A percentile compares a stretch with the other conserved stretches of the same genome.
Evolutionary conservation across 2,113 vertebrate genomes (phyloP).

Genomic region (Romanogobio albipinnatus): DNA sequence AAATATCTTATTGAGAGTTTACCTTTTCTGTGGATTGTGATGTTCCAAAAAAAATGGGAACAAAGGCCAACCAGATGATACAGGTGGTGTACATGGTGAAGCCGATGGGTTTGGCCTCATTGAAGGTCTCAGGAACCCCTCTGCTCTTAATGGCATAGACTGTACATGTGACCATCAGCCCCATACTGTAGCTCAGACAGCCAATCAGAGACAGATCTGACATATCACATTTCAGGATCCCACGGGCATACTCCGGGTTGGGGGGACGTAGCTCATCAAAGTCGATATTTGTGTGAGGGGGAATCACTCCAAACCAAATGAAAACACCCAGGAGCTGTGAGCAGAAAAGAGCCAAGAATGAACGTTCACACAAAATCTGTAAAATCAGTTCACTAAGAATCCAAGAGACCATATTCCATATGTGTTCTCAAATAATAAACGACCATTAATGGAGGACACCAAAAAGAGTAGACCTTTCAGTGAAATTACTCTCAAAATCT

Average conservation of each 20-base stretch:
- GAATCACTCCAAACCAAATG: constrained; percentile 84
- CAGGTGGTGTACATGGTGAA: constrained; percentile 92
- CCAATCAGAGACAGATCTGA: constrained; percentile 86
- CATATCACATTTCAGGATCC: constrained; percentile 91
- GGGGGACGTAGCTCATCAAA: constrained; percentile 87
- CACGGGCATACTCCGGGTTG: constrained; percentile 85
- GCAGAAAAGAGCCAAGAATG: neutral
- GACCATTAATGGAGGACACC: neutral
- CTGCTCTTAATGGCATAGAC: constrained; percentile 90
- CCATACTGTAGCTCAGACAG: constrained; percentile 87
- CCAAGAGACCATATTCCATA: neutral
- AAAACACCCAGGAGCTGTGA: constrained; percentile 77
- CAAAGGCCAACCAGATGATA: constrained; percentile 90
- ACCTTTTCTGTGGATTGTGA: constrained; percentile 89
- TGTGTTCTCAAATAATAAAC: neutral
- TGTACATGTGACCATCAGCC: constrained; percentile 89
- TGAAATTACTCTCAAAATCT: neutral
- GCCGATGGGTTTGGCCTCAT: constrained; percentile 90
- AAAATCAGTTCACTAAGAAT: neutral
- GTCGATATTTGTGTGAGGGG: constrained; percentile 85
- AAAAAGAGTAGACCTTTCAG: constrained; percentile 9
- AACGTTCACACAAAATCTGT: neutral
- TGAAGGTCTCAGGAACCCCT: constrained; percentile 90
- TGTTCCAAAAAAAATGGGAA: constrained; percentile 91
- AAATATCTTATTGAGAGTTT: neutral